phyloP scores from a whole-genome alignment of 2,113 vertebrate genomes.

The Megaceryle torquata region DNA sequence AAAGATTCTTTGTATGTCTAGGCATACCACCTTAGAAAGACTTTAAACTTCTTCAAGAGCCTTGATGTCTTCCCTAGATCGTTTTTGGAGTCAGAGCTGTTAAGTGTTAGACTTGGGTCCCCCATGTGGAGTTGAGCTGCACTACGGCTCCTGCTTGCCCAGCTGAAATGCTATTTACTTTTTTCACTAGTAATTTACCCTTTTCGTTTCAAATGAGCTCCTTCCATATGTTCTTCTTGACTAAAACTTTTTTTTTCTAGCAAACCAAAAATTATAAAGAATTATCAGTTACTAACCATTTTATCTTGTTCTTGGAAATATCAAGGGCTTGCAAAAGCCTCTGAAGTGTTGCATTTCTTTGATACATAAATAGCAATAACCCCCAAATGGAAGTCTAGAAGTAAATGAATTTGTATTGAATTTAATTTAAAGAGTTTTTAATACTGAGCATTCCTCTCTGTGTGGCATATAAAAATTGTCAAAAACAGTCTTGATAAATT shows the following conservation, averaged over 20 bases:
- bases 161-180: background rate
- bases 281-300: background rate
- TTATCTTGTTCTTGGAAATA: background rate
- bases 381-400: background rate
- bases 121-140: slow-evolving; percentile 38
- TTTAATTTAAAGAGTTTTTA: background rate
- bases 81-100: background rate
- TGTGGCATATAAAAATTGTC: background rate
- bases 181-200: background rate
- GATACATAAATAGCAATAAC: background rate
- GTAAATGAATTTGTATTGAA: background rate
- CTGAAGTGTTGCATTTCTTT: background rate
- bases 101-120: slow-evolving; percentile 35
- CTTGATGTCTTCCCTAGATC: fast-evolving
- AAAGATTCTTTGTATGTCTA: background rate
- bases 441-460: background rate
- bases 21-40: background rate
- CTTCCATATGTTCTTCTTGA: background rate
- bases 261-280: background rate
- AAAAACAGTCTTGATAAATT: background rate
- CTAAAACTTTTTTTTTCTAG: background rate
- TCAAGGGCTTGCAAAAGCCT: background rate
- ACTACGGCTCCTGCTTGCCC: background rate
- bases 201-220: background rate
- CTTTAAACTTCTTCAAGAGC: background rate